Percentiles rank a stretch among this genome's conserved stretches.
Evolutionary conservation across 2,797 vertebrate genomes (phyloP).

Genomic region (Phoeniculus purpureus): DNA sequence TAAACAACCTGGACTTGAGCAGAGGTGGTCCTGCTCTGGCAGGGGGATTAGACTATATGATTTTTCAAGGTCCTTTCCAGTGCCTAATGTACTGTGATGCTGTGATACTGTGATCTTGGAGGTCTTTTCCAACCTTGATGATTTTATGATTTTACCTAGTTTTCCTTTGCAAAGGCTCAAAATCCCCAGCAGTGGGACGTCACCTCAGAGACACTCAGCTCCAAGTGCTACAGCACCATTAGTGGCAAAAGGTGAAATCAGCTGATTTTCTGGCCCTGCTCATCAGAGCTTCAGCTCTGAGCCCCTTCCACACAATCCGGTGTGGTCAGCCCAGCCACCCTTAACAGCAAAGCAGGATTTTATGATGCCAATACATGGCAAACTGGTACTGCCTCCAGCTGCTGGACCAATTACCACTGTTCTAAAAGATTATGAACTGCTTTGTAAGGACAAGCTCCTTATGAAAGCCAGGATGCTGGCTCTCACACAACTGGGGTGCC

Average conservation of each 20-base stretch:
- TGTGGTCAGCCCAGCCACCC: rapidly evolving
- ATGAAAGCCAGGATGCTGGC: background rate
- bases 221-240: background rate
- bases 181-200: background rate
- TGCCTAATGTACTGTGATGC: too few relatives aligned
- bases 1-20: too few relatives aligned
- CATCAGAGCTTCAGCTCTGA: background rate
- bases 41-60: too few relatives aligned
- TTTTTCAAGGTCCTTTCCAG: too few relatives aligned
- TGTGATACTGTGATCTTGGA: too few relatives aligned
- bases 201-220: background rate
- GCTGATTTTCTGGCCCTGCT: background rate
- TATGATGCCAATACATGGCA: background rate
- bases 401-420: background rate
- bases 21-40: too few relatives aligned
- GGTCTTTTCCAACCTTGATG: too few relatives aligned
- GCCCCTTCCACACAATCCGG: rapidly evolving
- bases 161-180: background rate
- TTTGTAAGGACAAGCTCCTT: background rate
- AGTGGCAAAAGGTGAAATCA: background rate
- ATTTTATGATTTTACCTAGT: background rate
- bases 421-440: background rate
- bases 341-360: background rate
- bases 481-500: background rate
- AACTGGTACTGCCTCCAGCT: background rate